These are phyloP conservation scores for Drosophila persimilis DNA, from an alignment of 1,140 invertebrate genomes.

Conservation along the genomic window DNA sequence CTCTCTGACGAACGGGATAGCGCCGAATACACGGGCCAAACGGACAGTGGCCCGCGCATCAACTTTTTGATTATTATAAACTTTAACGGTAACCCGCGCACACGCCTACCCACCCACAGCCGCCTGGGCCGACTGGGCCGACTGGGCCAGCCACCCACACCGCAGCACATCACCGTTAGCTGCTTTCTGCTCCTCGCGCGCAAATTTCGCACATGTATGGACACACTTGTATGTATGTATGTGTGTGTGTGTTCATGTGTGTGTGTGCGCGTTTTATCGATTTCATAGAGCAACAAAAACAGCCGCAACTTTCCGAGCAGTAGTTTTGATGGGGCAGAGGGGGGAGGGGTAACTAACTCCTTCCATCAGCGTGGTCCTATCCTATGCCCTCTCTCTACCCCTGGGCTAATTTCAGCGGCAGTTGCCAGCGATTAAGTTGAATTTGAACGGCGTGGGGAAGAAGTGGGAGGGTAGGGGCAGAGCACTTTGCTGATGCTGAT, in stretches of 20 bases:
- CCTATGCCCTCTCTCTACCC: conserved; percentile 12
- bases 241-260: conserved; percentile 40
- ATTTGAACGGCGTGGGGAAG: background rate
- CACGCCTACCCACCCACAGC: conserved; percentile 30
- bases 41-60: conserved; percentile 47
- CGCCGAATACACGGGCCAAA: conserved; percentile 7
- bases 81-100: conserved; percentile 39
- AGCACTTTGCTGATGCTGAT: background rate
- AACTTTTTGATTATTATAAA: conserved; percentile 46
- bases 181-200: conserved; percentile 35
- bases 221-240: conserved; percentile 1
- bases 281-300: conserved; percentile 65
- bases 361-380: background rate
- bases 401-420: conserved; percentile 41
- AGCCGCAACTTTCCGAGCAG: conserved; percentile 40
- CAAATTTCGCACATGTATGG: conserved; percentile 42
- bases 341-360: background rate
- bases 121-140: conserved; percentile 25
- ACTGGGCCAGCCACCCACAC: conserved; percentile 6
- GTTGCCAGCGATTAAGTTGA: background rate
- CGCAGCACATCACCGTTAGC: conserved; percentile 40
- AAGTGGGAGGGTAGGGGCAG: background rate
- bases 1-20: conserved; percentile 28
- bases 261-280: conserved; percentile 64
- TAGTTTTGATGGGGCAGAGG: conserved; percentile 24